phyloP scores from a whole-genome alignment of 2,797 vertebrate species.

The Artibeus lituratus region DNA sequence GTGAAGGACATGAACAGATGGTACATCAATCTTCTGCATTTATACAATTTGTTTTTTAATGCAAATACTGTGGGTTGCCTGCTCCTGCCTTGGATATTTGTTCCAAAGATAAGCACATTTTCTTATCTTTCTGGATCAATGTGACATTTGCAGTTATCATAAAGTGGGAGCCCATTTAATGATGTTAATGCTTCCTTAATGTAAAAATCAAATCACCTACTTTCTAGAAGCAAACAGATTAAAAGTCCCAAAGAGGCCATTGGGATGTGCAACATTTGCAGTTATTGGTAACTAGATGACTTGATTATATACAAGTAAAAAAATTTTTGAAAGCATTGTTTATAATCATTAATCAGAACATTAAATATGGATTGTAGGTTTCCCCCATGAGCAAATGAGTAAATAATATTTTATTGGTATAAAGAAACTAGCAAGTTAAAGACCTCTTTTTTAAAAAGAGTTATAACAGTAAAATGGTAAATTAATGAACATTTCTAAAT shows the following conservation, averaged over 20 bases:
- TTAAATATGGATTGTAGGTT: conserved; percentile 75
- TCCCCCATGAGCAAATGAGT: conserved; percentile 52
- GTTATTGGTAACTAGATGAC: conserved; percentile 81
- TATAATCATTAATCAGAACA: conserved; percentile 81
- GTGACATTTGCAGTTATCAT: conserved; percentile 91
- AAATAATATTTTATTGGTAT: conserved; percentile 62
- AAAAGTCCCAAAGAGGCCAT: conserved; percentile 86
- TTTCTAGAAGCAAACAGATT: conserved; percentile 89
- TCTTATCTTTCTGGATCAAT: conserved; percentile 90
- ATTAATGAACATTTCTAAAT: conserved; percentile 49
- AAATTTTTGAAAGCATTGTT: conserved; percentile 80
- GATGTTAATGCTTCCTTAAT: conserved; percentile 90
- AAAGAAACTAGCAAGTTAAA: conserved; percentile 46
- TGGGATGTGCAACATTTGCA: conserved; percentile 86
- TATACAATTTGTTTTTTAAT: conserved; percentile 92
- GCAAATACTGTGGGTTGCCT: conserved; percentile 90
- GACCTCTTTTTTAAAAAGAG: neutral
- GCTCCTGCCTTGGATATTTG: conserved; percentile 87
- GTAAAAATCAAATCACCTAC: conserved; percentile 88
- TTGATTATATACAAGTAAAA: conserved; percentile 83
- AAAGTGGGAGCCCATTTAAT: conserved; percentile 88
- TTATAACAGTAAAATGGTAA: conserved; percentile 31
- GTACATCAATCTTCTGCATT: conserved; percentile 89
- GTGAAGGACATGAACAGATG: conserved; percentile 90
- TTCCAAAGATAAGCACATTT: conserved; percentile 89